Evolutionary conservation across 2,113 vertebrate species (phyloP).

Genomic region (Craseonycteris thonglongyai): DNA sequence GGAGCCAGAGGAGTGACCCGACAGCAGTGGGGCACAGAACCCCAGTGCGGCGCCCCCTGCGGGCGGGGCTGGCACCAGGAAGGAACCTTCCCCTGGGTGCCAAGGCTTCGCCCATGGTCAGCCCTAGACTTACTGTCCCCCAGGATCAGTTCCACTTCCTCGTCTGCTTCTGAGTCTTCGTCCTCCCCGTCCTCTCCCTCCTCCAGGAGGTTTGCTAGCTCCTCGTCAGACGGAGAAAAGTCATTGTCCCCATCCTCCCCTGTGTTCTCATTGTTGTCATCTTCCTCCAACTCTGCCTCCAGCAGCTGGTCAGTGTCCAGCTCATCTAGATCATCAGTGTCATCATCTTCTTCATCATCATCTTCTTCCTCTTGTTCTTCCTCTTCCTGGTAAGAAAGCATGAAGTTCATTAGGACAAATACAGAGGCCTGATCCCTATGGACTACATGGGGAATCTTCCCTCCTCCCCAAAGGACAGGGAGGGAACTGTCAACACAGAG

Average conservation of each 20-base stretch:
- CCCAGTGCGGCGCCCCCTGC: background rate
- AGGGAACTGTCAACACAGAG: background rate
- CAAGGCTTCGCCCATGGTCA: background rate
- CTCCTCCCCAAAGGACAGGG: background rate
- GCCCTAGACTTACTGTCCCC: constrained; percentile 89
- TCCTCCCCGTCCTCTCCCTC: constrained; percentile 91
- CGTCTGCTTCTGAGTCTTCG: constrained; percentile 90
- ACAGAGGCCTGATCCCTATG: background rate
- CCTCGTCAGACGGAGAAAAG: constrained; percentile 93
- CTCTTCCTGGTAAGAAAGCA: constrained; percentile 83
- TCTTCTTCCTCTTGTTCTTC: constrained; percentile 94
- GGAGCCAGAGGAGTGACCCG: background rate
- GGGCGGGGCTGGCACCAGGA: background rate
- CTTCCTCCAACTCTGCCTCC: constrained; percentile 88
- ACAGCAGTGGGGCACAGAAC: background rate
- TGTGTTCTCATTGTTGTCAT: constrained; percentile 92
- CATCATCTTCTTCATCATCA: constrained; percentile 92
- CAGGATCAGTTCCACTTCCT: constrained; percentile 91
- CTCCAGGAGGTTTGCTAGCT: constrained; percentile 90
- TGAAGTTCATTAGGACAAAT: background rate
- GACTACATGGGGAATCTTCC: background rate
- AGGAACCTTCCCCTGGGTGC: background rate
- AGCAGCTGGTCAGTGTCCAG: constrained; percentile 93
- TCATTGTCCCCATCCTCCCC: constrained; percentile 92
- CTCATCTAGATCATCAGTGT: constrained; percentile 91